Evolutionary conservation across 2,797 vertebrate species (phyloP).

Genomic region (Phrynocephalus vlangalii): DNA sequence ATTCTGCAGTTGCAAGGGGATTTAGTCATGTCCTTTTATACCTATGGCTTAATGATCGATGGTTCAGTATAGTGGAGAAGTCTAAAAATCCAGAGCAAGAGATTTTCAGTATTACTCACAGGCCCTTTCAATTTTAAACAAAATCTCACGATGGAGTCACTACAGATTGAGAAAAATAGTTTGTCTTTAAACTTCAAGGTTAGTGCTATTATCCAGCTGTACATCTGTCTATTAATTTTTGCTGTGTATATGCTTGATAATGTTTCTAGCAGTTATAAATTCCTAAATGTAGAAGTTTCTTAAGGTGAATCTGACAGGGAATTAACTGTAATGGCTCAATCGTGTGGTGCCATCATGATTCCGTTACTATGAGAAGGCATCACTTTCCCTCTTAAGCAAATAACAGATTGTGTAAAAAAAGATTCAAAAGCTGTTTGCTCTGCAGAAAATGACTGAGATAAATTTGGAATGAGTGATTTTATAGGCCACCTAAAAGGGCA

Average conservation of each 20-base stretch:
- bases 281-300: slow-evolving; percentile 51
- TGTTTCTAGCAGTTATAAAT: slow-evolving; percentile 50
- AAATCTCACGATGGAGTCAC: slow-evolving; percentile 13
- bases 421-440: slow-evolving; percentile 15
- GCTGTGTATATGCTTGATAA: slow-evolving; percentile 7
- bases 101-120: slow-evolving; percentile 28
- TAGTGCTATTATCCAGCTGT: slow-evolving; percentile 14
- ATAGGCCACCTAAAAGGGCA: slow-evolving; percentile 28
- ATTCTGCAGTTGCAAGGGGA: not conserved
- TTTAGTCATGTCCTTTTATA: too few species aligned
- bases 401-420: slow-evolving; percentile 25
- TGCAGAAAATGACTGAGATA: slow-evolving; percentile 30
- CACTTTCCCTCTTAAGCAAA: slow-evolving; percentile 49
- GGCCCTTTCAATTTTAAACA: slow-evolving; percentile 29
- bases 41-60: not conserved
- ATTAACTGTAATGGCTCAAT: slow-evolving; percentile 30
- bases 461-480: slow-evolving; percentile 24
- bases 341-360: slow-evolving; percentile 47
- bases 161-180: slow-evolving; percentile 18
- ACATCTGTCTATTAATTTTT: slow-evolving; percentile 36
- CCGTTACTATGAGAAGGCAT: slow-evolving; percentile 37
- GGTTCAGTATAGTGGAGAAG: slow-evolving; percentile 39
- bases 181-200: not conserved
- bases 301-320: slow-evolving; percentile 20
- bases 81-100: slow-evolving; percentile 27